A percentile compares a stretch with the other conserved stretches of the same genome.
Conservation (phyloP, 2,888 invertebrate genomes). For the Gari tellinella region DNA sequence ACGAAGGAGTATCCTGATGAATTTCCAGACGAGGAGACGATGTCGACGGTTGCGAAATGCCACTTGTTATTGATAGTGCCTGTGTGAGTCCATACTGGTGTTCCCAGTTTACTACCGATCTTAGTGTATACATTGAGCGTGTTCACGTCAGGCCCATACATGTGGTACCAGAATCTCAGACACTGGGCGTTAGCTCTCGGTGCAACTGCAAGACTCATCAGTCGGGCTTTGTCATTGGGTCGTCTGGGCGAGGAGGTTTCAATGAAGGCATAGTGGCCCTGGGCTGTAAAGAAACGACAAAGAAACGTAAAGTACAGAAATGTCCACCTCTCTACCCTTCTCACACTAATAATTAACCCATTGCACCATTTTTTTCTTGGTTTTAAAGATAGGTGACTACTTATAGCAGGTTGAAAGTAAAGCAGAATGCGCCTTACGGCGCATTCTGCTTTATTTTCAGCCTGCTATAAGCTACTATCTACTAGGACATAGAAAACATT, state of each 20-base stretch:
- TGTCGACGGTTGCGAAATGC: conserved; percentile 68
- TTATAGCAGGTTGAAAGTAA: too few relatives aligned
- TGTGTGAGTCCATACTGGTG: conserved; percentile 70
- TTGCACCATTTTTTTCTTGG: too few relatives aligned
- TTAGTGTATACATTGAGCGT: conserved; percentile 75
- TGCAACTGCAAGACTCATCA: conserved; percentile 64
- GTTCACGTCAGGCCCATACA: conserved; percentile 79
- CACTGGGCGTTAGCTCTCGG: conserved; percentile 64
- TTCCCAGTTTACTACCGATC: conserved; percentile 48
- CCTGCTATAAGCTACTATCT: too few relatives aligned
- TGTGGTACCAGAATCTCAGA: conserved; percentile 80
- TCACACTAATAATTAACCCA: too few relatives aligned
- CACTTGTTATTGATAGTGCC: conserved; percentile 75
- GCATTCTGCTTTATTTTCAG: too few relatives aligned
- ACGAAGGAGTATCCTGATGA: conserved; percentile 15
- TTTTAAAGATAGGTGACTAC: too few relatives aligned
- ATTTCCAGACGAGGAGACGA: conserved; percentile 27
- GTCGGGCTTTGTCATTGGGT: conserved; percentile 73
- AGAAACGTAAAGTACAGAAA: too few relatives aligned
- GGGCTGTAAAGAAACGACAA: conserved; percentile 45
- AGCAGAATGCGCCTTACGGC: too few relatives aligned
- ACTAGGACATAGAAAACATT: too few relatives aligned
- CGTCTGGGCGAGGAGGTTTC: conserved; percentile 73
- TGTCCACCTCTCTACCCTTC: too few relatives aligned
- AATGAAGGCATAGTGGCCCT: conserved; percentile 83